Evolutionary conservation across 2,113 vertebrate species (phyloP), one percentile per base, ranked within the genome.

Genomic region (Sarotherodon lohbergeri): DNA sequence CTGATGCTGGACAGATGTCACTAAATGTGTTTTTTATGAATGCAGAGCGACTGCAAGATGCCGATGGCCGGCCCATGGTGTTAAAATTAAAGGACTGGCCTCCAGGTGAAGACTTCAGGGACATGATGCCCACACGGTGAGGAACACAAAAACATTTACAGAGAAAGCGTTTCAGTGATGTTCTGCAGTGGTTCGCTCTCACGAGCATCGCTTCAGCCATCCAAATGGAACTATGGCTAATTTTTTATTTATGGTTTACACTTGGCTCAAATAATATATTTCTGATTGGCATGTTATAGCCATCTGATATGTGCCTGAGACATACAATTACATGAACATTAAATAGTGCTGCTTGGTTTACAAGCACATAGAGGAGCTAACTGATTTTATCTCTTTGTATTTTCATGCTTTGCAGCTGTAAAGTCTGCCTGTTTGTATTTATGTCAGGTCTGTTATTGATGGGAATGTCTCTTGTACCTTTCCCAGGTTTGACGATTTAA

Each of bases 11-110:
- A 36, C 3, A 83, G 43, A 83, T 85, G 5, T 9, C 5, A 9
- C 27, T 55, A 16, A 68, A 57, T 79, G 3, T 63, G 3, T 85
- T 90, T 39, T 87, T 24, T 90, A 55, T 91, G 59, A 83, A 88
- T 85, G 91, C 89, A 99, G 99, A 98, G 84, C 96, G 99, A 73
- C 96, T 99, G 56, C 95, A 97, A 86, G 98, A 98, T 83, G 94
- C 94, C 36, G 99, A 99, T 52, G 98, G 98, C 14, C 96, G 97
- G 57, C 98, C 98, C 32, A 99, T 99, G 99, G 98, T 99, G 91
- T 96, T 99, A 50, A 99, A 99, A 93, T 96, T 99, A 90, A 99
- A 99, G 94, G 99, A 99, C 5, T 99, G 99, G 99, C 99, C 99
- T 90, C 99, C 99, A 52, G 98, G 99, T 84, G 99, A 99, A 94